Conservation (phyloP, 2,797 vertebrate species). For the Rousettus madagascariensis region DNA sequence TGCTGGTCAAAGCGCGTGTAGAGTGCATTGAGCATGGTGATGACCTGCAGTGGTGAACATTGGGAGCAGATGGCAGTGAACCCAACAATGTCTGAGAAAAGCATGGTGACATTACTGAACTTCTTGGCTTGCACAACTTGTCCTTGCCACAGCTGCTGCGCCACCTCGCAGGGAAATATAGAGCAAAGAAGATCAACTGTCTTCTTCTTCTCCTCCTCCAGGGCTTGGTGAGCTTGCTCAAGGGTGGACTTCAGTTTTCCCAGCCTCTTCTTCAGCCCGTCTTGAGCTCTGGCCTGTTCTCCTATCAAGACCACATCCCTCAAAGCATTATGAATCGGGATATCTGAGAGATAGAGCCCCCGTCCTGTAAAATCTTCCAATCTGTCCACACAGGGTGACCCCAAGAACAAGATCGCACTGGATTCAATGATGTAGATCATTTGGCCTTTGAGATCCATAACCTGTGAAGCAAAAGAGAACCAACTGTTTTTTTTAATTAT, state of each 20-base stretch:
- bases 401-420: slow-evolving; percentile 94
- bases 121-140: slow-evolving; percentile 96
- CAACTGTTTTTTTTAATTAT: too few relatives aligned
- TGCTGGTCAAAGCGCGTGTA: slow-evolving; percentile 98
- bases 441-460: slow-evolving; percentile 99
- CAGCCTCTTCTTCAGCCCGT: slow-evolving; percentile 96
- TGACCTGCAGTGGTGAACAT: slow-evolving; percentile 98
- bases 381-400: slow-evolving; percentile 97
- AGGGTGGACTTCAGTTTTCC: slow-evolving; percentile 97
- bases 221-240: slow-evolving; percentile 94
- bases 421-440: slow-evolving; percentile 98
- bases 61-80: slow-evolving; percentile 97
- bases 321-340: slow-evolving; percentile 97
- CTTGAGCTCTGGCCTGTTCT: slow-evolving; percentile 97
- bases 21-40: slow-evolving; percentile 97
- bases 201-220: slow-evolving; percentile 98
- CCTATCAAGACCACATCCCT: slow-evolving; percentile 98
- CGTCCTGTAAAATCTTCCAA: slow-evolving; percentile 97
- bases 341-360: slow-evolving; percentile 97
- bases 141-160: slow-evolving; percentile 98
- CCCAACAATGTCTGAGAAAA: slow-evolving; percentile 98
- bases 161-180: slow-evolving; percentile 97
- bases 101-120: slow-evolving; percentile 95
- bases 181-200: slow-evolving; percentile 97
- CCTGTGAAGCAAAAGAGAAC: slow-evolving; percentile 83